A percentile compares a stretch with the other conserved stretches of the same genome.
Evolutionary conservation across 2,797 vertebrate genomes (phyloP).

Genomic region (Fundulus diaphanus): DNA sequence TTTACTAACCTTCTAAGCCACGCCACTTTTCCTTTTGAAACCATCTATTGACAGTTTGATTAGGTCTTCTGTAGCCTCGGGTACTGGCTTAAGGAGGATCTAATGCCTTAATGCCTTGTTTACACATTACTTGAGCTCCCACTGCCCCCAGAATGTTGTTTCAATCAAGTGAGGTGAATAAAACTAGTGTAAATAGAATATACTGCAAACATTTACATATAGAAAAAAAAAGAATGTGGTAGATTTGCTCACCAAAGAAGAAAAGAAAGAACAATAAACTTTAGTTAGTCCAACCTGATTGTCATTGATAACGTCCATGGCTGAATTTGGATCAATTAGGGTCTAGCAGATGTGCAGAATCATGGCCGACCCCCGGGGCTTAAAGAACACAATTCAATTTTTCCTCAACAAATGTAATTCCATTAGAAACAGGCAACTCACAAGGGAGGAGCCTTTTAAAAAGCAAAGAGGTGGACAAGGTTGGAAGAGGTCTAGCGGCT

Average conservation of each 20-base stretch:
- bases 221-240: neutral
- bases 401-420: constrained; percentile 87
- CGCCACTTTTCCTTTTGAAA: constrained; percentile 62
- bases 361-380: constrained; percentile 83
- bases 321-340: constrained; percentile 88
- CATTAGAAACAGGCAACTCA: constrained; percentile 84
- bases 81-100: constrained; percentile 43
- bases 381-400: constrained; percentile 88
- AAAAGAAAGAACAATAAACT: constrained; percentile 44
- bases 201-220: neutral
- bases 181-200: constrained; percentile 1
- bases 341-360: constrained; percentile 78
- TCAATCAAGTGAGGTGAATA: constrained; percentile 24
- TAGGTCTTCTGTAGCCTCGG: constrained; percentile 67
- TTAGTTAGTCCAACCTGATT: constrained; percentile 73
- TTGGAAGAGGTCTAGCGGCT: constrained; percentile 21
- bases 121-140: constrained; percentile 15
- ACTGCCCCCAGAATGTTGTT: constrained; percentile 12
- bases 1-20: constrained; percentile 72
- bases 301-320: constrained; percentile 85
- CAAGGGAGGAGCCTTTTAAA: constrained; percentile 85
- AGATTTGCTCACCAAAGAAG: constrained; percentile 14
- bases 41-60: constrained; percentile 71
- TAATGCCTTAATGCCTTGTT: constrained; percentile 56
- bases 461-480: constrained; percentile 53